phyloP scores from a whole-genome alignment of 2,113 vertebrate species.

The Sarotherodon lohbergeri region DNA sequence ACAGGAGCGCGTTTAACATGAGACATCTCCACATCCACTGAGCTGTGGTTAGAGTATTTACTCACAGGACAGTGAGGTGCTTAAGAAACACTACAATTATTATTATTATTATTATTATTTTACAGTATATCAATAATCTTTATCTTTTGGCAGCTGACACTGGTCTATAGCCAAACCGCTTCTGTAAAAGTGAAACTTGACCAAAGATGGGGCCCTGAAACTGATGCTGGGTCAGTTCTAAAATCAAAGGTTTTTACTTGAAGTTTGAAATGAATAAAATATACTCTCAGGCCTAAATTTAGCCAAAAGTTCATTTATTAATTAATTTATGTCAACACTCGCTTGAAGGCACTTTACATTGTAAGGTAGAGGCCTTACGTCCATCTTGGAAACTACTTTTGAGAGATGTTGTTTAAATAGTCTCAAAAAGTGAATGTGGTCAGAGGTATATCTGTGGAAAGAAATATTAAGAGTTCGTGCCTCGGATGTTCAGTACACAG shows the following conservation, averaged over 20 bases:
- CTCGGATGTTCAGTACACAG: too few relatives aligned
- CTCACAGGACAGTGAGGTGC: neutral
- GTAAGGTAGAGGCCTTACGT: neutral
- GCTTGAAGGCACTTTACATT: neutral
- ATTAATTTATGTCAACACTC: neutral
- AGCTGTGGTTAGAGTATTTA: neutral
- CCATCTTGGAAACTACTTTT: too few relatives aligned
- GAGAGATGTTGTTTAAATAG: neutral
- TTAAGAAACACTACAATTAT: neutral
- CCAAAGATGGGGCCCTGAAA: neutral
- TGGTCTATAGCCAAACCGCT: neutral
- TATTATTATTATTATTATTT: rapidly evolving
- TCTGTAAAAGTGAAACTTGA: neutral
- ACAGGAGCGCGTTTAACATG: neutral
- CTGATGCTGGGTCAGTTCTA: neutral
- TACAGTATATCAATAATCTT: neutral
- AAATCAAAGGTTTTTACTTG: neutral
- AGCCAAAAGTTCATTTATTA: neutral
- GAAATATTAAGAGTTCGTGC: too few relatives aligned
- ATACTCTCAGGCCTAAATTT: neutral
- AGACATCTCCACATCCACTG: neutral
- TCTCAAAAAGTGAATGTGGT: too few relatives aligned
- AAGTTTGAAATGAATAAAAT: neutral
- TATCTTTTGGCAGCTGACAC: rapidly evolving
- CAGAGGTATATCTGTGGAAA: too few relatives aligned